Evolutionary conservation across 2,113 vertebrate genomes (phyloP), one percentile per base, ranked within the genome.

Genomic region (Platichthys flesus): DNA sequence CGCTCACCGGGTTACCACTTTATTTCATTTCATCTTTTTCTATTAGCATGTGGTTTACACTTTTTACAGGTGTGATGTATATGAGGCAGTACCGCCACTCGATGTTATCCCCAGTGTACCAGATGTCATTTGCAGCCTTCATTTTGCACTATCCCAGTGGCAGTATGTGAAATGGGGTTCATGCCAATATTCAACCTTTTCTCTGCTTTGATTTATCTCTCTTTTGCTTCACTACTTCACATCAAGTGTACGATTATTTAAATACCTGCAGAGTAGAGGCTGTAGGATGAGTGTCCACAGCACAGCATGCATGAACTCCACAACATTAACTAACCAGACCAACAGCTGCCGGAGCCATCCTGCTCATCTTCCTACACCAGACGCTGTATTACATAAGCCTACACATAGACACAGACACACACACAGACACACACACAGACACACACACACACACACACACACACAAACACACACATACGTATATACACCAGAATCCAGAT

Each of bases 301-400:
- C 35, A 74, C 52, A 77, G n/a, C 45, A 59, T 71, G 24, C 20
- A 26, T 83, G 64, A 79, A 71, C 75, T 35, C 35, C 26, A 66
- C 20, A 42, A 60, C 57, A 81, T 40, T 12, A 66, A 63, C 45
- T 77, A 75, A 85, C 71, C 23, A 78, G 62, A 89, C 79, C 65
- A 75, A 73, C 59, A 74, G 67, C 47, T 61, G 69, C 77, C 28
- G 5, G 28, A 31, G 28, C 28, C 58, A 40, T 74, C 70, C 28
- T 82, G 42, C 57, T 76, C 67, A 56, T 71, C n/a, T 54, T 73
- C 61, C 51, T 65, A 42, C 57, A 74, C 8, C 80, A 82, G 69
- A 71, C 59, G 28, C 18, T 20, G 23, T 40, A 68, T 87, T 85
- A 82, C 84, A 21, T 77, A 77, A 81, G 13, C 57, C 0, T 18